Evolutionary conservation across 23 tunicate genomes (phyloP).

Genomic region (Phallusia fumigata): DNA sequence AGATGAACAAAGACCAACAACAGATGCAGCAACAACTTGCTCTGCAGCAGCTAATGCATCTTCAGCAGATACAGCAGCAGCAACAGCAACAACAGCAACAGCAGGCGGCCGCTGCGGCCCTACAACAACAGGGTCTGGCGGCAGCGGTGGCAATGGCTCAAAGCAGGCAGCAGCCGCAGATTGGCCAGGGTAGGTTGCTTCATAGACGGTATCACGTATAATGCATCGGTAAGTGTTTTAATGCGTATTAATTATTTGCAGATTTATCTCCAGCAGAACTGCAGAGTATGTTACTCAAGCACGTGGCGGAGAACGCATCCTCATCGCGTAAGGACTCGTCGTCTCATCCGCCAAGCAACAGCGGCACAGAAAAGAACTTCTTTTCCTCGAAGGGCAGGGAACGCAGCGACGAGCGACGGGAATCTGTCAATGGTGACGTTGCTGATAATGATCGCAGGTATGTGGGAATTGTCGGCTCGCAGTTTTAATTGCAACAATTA

Average conservation of each 20-base stretch:
- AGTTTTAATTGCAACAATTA: constrained; percentile 2
- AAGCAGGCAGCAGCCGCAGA: constrained; percentile 23
- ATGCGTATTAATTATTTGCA: neutral
- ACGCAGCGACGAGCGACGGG: neutral
- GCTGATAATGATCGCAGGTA: constrained; percentile 15
- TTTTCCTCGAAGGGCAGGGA: neutral
- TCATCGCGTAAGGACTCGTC: neutral
- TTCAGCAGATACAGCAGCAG: constrained; percentile 83
- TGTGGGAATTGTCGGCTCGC: constrained; percentile 2
- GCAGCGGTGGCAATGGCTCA: constrained; percentile 88
- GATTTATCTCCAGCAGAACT: constrained; percentile 36
- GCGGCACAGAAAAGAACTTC: neutral
- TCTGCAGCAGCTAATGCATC: constrained; percentile 88
- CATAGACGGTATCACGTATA: neutral
- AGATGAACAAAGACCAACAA: constrained; percentile 33
- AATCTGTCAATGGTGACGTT: constrained; percentile 4
- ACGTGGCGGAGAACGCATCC: constrained; percentile 30
- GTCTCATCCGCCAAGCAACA: neutral
- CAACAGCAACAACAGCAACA: constrained; percentile 72
- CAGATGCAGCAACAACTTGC: constrained; percentile 87
- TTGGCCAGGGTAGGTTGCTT: neutral
- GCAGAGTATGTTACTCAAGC: constrained; percentile 44
- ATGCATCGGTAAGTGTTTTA: neutral
- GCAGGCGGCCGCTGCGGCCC: constrained; percentile 63
- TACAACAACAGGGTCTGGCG: constrained; percentile 73